Conservation (phyloP, 2,797 vertebrate genomes). For the Cuculus canorus region DNA sequence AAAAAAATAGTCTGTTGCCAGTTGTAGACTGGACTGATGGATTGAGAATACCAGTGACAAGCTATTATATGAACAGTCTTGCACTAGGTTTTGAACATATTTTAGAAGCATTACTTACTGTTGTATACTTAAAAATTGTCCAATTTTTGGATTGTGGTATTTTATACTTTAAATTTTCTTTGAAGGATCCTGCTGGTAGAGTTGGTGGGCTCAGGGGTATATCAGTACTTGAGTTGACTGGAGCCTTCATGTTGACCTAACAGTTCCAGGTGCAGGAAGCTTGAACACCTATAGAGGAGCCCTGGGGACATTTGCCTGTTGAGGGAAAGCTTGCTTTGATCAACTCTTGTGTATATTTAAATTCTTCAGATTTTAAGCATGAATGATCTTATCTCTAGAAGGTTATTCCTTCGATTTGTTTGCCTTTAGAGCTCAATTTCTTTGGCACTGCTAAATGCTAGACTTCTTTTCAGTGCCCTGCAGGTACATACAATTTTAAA, state of each 20-base stretch:
- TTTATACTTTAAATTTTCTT: background rate
- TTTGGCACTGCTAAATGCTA: background rate
- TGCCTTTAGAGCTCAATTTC: background rate
- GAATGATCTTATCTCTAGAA: background rate
- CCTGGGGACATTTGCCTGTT: background rate
- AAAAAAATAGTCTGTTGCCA: background rate
- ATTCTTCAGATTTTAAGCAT: background rate
- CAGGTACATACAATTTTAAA: background rate
- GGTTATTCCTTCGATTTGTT: background rate
- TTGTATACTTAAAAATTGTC: background rate
- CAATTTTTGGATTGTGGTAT: background rate
- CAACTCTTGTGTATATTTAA: background rate
- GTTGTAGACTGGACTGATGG: background rate
- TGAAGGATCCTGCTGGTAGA: background rate
- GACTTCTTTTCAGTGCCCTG: background rate
- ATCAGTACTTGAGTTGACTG: background rate
- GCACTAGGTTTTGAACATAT: background rate
- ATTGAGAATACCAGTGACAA: background rate
- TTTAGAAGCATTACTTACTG: background rate
- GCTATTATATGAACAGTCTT: background rate
- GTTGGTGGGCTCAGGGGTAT: background rate
- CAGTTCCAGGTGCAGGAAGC: background rate
- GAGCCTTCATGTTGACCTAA: background rate
- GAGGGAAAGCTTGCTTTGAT: background rate
- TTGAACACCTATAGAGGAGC: accelerated